These are phyloP conservation scores for Danionella cerebrum DNA, from an alignment of 2,113 vertebrate species.

Conservation along the genomic window DNA sequence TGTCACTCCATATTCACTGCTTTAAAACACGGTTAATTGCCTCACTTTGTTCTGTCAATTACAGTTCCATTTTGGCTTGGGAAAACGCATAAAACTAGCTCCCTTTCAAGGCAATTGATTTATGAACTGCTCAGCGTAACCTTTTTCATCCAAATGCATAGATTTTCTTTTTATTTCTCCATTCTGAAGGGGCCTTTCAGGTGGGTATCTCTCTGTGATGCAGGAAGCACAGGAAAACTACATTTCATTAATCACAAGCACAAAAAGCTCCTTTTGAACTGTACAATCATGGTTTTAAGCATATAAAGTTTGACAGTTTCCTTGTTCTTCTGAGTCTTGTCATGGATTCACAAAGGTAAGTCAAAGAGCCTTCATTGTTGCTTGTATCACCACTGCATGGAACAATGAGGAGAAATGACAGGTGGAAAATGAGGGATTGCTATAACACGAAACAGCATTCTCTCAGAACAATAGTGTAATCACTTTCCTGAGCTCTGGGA, in stretches of 20 bases:
- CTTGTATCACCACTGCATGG: background rate
- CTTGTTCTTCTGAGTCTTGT: background rate
- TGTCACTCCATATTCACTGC: constrained; percentile 22
- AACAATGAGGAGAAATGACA: background rate
- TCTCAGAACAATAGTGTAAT: background rate
- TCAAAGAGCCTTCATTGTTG: background rate
- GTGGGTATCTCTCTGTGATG: constrained; percentile 40
- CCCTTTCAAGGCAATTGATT: constrained; percentile 51
- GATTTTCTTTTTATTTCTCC: background rate
- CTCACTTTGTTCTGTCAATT: constrained; percentile 57
- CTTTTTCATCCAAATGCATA: constrained; percentile 31
- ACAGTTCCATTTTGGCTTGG: constrained; percentile 41
- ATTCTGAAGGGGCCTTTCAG: constrained; percentile 35
- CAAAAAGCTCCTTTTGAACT: constrained; percentile 5
- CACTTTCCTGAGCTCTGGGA: background rate
- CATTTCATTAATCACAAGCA: constrained; percentile 36
- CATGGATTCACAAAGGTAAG: background rate
- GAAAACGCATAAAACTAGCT: constrained; percentile 37
- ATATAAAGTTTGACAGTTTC: background rate
- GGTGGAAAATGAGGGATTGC: background rate
- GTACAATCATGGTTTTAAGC: background rate
- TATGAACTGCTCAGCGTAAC: constrained; percentile 48
- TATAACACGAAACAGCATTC: background rate
- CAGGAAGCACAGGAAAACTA: constrained; percentile 14
- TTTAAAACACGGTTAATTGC: constrained; percentile 53